Base-by-base conservation (phyloP, 1,140 invertebrate species). In the Leptopilina boulardi region DNA sequence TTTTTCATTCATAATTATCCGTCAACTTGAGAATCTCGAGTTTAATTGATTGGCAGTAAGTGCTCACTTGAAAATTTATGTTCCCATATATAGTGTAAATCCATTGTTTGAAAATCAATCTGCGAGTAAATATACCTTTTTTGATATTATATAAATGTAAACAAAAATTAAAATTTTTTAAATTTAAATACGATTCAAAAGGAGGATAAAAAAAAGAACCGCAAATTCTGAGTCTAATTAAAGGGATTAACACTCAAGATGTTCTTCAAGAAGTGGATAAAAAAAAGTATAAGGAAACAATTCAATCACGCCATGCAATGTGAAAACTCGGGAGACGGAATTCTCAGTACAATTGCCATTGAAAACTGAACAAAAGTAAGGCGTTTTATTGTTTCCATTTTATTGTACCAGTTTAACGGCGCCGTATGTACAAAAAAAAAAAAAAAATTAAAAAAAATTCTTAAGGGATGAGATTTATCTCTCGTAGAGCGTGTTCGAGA, bases 81-180 rank as follows among this genome's bases (percentile, higher is more conserved):
- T n/a, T 66, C 59, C 3, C 26, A n/a, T n/a, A n/a, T n/a, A n/a
- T n/a, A n/a, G 26, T 66, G 59, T 66, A 66, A 66, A 66, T 30
- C 59, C 59, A 66, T 66, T 66, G 59, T 66, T 66, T 30, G 59
- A 66, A 66, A 66, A 66, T 66, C 59, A 66, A n/a, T n/a, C n/a
- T n/a, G n/a, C n/a, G n/a, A n/a, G 59, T 34, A n/a, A 30, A 66
- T 66, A n/a, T n/a, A 18, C 23, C 59, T 66, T 66, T 66, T n/a
- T 23, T n/a, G 3, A 30, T 26, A 66, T 66, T 66, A 23, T 30
- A 66, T 8, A 2, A 11, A 23, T 23, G 18, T 56, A 23, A 56
- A 56, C 9, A 13, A 47, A 47, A 42, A 11, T 42, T 11, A 42
- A 42, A 11, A 11, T 3, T 11, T 13, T 11, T 42, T 42, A 42